Base-by-base conservation (phyloP, 2,888 invertebrate genomes). In the Xylota sylvarum region DNA sequence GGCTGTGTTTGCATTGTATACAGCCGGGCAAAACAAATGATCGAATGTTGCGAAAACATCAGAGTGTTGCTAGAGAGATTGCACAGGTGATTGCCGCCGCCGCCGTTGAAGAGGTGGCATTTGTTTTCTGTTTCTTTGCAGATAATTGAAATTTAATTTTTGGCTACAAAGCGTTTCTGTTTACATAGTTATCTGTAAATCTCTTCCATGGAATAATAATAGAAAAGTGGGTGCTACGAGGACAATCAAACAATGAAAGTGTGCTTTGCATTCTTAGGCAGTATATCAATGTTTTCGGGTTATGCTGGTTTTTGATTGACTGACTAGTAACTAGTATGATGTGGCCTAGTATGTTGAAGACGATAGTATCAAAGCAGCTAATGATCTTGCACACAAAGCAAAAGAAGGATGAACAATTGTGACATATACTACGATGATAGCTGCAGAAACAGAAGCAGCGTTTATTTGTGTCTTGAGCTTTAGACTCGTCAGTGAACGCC, bases 31-130 rank as follows among this genome's bases (percentile, higher is more conserved):
- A 67, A 82, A 86, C 86, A 86, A 86, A 78, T 82, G 86, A 82
- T 86, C 67, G 62, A 82, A 56, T 64, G 82, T 86, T 86, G 82
- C 86, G 86, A 86, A 86, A 86, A 86, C 67, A 82, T 86, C 77
- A 86, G 5, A 77, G 82, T 72, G 35, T 46, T 50, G 27, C 12
- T 19, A n/a, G 48, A n/a, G 48, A 81, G 81, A 82, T 86, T 43
- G 64, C n/a, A 67, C 80, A 78, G 86, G 82, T 86, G 86, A 86
- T 81, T 82, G 67, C 9, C 23, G 23, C 23, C 23, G 10, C 37
- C 69, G 67, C 50, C 69, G 67, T 50, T 50, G 56, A 69, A 72
- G 62, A 73, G 80, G 67, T 80, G 80, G 80, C 80, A 80, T 73
- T 80, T 73, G 37, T 19, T 23, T 46, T 55, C 27, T 46, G 12